Conservation (phyloP, 2,797 vertebrate species). For the Poliocrania exsul region DNA sequence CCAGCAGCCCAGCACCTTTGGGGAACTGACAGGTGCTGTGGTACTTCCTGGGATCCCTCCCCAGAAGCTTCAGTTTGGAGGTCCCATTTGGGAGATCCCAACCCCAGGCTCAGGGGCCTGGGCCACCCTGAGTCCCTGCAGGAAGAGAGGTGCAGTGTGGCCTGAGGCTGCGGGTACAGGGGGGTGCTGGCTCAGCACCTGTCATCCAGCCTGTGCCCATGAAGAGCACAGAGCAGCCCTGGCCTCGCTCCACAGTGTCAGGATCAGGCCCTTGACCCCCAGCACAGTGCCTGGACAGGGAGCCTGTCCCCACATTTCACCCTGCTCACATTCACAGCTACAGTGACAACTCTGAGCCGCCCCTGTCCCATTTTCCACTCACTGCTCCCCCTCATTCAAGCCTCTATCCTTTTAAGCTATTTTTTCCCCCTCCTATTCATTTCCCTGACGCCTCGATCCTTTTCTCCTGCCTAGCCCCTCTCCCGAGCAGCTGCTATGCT, state of each 20-base stretch:
- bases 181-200: not conserved
- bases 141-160: not conserved
- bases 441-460: constrained; percentile 67
- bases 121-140: not conserved
- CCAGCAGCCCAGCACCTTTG: not conserved
- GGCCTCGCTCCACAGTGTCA: fast-evolving
- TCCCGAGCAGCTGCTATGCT: constrained; percentile 96
- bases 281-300: not conserved
- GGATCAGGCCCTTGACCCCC: not conserved
- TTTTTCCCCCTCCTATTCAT: constrained; percentile 74
- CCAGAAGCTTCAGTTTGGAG: not conserved
- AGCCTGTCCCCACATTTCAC: not conserved
- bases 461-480: constrained; percentile 69
- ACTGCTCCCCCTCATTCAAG: constrained; percentile 51
- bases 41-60: not conserved
- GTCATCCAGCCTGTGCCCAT: fast-evolving
- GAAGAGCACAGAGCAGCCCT: not conserved
- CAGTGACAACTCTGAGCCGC: not conserved
- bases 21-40: not conserved
- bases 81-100: not conserved
- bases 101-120: fast-evolving
- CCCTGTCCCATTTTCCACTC: constrained; percentile 33
- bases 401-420: constrained; percentile 66
- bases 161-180: fast-evolving
- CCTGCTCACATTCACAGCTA: constrained; percentile 30